Percentiles rank a stretch among this genome's conserved stretches.
These are phyloP conservation scores for Sarcoramphus papa DNA, from an alignment of 2,797 vertebrate genomes.

Conservation along the genomic window DNA sequence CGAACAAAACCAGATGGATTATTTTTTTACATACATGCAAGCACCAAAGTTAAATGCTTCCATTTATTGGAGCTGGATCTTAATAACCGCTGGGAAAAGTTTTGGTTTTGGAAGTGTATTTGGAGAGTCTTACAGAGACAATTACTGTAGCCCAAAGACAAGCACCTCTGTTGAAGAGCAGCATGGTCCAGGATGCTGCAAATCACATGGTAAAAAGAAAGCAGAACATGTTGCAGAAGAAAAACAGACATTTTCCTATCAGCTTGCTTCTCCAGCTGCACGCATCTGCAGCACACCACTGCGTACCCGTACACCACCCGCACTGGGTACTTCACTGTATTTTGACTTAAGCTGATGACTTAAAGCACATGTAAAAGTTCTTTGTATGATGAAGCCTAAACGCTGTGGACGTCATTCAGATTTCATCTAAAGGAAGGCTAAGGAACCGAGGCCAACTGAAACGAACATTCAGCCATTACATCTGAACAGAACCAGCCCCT, in stretches of 20 bases:
- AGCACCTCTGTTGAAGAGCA: background rate
- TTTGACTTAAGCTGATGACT: background rate
- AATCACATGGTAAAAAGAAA: background rate
- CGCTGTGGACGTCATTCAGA: background rate
- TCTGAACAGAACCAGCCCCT: background rate
- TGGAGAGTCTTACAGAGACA: background rate
- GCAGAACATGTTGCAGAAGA: background rate
- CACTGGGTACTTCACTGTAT: background rate
- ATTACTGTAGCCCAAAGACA: background rate
- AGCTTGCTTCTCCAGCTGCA: background rate
- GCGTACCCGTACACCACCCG: background rate
- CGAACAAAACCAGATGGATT: background rate
- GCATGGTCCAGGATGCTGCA: background rate
- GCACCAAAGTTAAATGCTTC: background rate
- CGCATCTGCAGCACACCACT: too few species aligned
- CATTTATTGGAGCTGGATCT: background rate
- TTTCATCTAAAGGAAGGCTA: background rate
- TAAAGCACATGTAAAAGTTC: background rate
- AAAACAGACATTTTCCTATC: background rate
- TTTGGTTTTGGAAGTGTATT: background rate
- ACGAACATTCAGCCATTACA: background rate
- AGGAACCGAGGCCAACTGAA: background rate
- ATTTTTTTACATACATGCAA: background rate
- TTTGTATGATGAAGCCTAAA: background rate
- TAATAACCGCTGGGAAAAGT: background rate